These are phyloP conservation scores for Lepidurus packardi DNA, from an alignment of 1,140 invertebrate genomes.

Conservation along the genomic window DNA sequence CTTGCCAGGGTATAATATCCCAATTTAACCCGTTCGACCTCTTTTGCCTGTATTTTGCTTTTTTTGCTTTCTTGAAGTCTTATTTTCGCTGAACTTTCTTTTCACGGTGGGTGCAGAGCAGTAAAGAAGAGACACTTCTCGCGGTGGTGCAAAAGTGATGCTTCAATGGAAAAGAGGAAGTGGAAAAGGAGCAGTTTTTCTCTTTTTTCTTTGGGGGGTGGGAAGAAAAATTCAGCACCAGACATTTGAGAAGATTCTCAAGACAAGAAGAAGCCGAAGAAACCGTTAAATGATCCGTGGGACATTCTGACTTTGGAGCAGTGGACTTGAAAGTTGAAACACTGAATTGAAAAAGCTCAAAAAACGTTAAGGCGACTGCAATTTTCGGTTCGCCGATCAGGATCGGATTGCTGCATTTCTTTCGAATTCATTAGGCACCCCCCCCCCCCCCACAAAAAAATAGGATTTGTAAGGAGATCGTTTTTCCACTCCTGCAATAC, in stretches of 20 bases:
- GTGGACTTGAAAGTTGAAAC: neutral
- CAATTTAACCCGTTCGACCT: neutral
- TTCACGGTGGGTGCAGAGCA: neutral
- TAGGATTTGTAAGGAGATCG: neutral
- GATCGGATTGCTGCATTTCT: neutral
- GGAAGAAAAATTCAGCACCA: neutral
- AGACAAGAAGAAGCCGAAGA: neutral
- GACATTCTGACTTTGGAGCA: neutral
- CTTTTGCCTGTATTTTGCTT: neutral
- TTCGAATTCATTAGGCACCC: neutral
- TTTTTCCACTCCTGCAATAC: neutral
- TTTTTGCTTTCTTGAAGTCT: neutral
- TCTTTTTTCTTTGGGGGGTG: neutral
- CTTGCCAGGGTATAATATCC: neutral
- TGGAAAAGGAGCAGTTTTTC: neutral
- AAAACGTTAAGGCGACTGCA: conserved; percentile 3
- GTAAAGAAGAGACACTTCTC: neutral
- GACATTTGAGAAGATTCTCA: neutral
- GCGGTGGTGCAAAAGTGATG: neutral
- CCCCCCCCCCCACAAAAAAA: no score
- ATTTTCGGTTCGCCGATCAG: conserved; percentile 16
- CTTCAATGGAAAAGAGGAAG: neutral
- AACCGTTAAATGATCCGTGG: neutral
- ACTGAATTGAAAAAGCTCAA: neutral
- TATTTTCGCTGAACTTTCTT: neutral